Conservation (phyloP, 2,888 invertebrate genomes). For the Andrena trimmerana region DNA sequence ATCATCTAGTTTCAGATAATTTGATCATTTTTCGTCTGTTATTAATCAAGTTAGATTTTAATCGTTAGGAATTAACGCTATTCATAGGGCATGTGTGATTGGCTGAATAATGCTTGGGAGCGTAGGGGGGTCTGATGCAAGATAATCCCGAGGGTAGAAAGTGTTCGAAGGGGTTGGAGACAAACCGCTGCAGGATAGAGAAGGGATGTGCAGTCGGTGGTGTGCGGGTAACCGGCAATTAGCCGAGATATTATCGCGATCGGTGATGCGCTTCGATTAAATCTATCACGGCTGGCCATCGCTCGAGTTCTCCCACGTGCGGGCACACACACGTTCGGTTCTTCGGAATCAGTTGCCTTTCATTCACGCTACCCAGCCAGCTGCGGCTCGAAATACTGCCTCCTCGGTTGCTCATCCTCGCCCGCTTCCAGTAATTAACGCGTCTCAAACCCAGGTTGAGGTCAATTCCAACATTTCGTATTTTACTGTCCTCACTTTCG, state of each 20-base stretch:
- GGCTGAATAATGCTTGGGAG: not conserved
- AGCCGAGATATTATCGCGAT: conserved; percentile 74
- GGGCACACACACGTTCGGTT: not conserved
- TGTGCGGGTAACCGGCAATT: conserved; percentile 75
- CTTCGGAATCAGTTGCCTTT: conserved; percentile 49
- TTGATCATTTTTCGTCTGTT: too few relatives aligned
- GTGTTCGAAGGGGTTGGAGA: conserved; percentile 22
- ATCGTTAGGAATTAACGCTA: conserved; percentile 4
- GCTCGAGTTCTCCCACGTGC: conserved; percentile 5
- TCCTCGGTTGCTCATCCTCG: not conserved
- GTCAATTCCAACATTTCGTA: conserved; percentile 2
- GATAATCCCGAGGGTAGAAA: conserved; percentile 3
- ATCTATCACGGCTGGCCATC: conserved; percentile 53
- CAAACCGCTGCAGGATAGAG: conserved; percentile 30
- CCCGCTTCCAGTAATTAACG: conserved; percentile 1
- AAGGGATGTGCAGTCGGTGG: conserved; percentile 43
- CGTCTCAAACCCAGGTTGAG: not conserved
- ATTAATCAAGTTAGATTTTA: too few relatives aligned
- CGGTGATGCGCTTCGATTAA: conserved; percentile 53
- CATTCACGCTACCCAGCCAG: conserved; percentile 15
- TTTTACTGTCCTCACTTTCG: too few relatives aligned
- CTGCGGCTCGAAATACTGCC: not conserved
- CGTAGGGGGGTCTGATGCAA: not conserved
- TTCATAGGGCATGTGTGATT: not conserved
- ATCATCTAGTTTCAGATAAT: too few relatives aligned